These are phyloP conservation scores for Achatina immaculata DNA, from an alignment of 1,140 invertebrate species.

Conservation along the genomic window DNA sequence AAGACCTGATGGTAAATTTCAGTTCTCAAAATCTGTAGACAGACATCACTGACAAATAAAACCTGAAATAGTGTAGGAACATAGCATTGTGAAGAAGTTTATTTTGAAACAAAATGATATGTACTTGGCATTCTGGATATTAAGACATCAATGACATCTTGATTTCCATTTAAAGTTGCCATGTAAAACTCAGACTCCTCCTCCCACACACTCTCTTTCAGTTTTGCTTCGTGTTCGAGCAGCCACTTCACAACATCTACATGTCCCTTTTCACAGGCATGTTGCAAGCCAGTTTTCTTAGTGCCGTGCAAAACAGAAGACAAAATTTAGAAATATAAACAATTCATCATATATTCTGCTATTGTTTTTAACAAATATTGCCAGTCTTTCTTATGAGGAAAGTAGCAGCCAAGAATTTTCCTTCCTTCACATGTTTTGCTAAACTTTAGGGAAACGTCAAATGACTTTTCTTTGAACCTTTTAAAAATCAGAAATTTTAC, in stretches of 20 bases:
- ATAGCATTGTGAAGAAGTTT: too few species aligned
- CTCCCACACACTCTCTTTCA: not conserved
- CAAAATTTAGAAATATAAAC: not conserved
- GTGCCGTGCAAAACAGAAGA: not conserved
- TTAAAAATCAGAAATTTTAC: too few species aligned
- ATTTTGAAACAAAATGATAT: too few species aligned
- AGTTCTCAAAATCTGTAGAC: too few species aligned
- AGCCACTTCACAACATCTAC: not conserved
- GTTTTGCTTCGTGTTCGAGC: conserved; percentile 4
- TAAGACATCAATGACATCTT: not conserved
- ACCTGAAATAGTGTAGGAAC: too few species aligned
- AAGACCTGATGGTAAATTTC: too few species aligned
- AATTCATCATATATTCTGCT: not conserved
- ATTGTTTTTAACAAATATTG: not conserved
- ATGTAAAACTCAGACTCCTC: conserved; percentile 26
- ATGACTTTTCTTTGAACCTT: not conserved
- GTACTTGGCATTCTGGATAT: not conserved
- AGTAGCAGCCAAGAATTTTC: not conserved
- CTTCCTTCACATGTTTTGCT: too few species aligned
- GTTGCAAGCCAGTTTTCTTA: conserved; percentile 11
- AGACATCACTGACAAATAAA: too few species aligned
- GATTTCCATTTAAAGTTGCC: not conserved
- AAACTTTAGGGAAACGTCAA: not conserved
- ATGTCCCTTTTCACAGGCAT: not conserved
- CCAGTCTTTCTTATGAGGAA: not conserved